Evolutionary conservation across 2,113 vertebrate species (phyloP).

Genomic region (Elephas maximus): DNA sequence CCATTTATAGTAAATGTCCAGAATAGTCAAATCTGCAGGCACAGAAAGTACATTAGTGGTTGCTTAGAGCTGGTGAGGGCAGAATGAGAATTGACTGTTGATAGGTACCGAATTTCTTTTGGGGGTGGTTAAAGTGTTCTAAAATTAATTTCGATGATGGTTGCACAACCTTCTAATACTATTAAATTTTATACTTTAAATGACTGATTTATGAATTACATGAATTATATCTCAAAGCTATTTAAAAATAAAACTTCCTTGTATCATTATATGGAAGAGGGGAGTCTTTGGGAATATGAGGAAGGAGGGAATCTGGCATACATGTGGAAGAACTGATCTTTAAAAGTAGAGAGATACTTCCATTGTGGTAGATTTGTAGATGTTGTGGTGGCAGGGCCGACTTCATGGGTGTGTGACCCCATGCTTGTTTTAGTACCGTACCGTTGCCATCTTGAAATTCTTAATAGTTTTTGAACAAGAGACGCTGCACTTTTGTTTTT

Average conservation of each 20-base stretch:
- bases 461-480: neutral
- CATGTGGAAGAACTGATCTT: neutral
- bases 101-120: neutral
- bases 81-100: neutral
- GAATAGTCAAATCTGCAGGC: too few species aligned
- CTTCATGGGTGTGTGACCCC: neutral
- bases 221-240: neutral
- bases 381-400: neutral
- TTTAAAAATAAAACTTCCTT: neutral
- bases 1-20: neutral
- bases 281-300: constrained; percentile 6
- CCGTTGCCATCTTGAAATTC: neutral
- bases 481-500: neutral
- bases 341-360: neutral
- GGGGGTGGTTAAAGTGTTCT: neutral
- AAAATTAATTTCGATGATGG: neutral
- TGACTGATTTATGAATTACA: neutral
- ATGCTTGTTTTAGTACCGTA: neutral
- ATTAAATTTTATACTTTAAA: constrained; percentile 12
- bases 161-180: neutral
- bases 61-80: neutral
- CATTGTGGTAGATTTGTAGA: neutral
- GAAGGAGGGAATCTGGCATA: neutral
- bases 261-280: neutral
- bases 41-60: too few species aligned